Evolutionary conservation across 1,140 invertebrate species (phyloP).

Genomic region (Philotrypesis tridentata): DNA sequence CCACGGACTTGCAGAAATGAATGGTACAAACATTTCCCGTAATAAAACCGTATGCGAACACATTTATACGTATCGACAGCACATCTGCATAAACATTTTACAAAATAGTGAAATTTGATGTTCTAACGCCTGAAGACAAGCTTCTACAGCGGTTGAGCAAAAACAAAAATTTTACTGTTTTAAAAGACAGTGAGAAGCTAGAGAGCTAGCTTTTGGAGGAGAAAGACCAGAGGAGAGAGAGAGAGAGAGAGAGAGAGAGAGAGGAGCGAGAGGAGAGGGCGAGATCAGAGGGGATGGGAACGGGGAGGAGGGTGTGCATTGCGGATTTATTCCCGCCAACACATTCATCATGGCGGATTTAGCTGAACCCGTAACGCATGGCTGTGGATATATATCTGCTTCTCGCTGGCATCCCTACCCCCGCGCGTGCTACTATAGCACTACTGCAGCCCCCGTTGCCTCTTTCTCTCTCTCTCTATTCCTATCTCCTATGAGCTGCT

Average conservation of each 20-base stretch:
- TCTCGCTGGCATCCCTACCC: slow-evolving; percentile 56
- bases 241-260: slow-evolving; percentile 54
- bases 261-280: slow-evolving; percentile 50
- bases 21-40: no score
- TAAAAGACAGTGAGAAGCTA: slow-evolving; percentile 20
- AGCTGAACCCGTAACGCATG: slow-evolving; percentile 75
- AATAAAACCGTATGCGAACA: no score
- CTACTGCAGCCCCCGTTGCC: slow-evolving; percentile 24
- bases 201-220: slow-evolving; percentile 51
- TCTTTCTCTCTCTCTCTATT: slow-evolving; percentile 48
- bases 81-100: no score
- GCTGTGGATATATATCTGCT: slow-evolving; percentile 73
- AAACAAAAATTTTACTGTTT: no score
- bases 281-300: slow-evolving; percentile 56
- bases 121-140: no score
- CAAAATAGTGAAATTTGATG: no score
- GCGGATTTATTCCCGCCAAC: slow-evolving; percentile 75
- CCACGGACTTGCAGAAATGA: no score
- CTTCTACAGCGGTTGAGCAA: no score
- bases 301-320: slow-evolving; percentile 72
- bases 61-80: no score
- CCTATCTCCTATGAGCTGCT: slow-evolving; percentile 18
- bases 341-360: slow-evolving; percentile 76
- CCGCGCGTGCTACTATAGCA: neutral
- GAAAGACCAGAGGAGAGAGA: slow-evolving; percentile 50